Base-by-base conservation (phyloP, 1,140 invertebrate genomes). In the Microplitis mediator region DNA sequence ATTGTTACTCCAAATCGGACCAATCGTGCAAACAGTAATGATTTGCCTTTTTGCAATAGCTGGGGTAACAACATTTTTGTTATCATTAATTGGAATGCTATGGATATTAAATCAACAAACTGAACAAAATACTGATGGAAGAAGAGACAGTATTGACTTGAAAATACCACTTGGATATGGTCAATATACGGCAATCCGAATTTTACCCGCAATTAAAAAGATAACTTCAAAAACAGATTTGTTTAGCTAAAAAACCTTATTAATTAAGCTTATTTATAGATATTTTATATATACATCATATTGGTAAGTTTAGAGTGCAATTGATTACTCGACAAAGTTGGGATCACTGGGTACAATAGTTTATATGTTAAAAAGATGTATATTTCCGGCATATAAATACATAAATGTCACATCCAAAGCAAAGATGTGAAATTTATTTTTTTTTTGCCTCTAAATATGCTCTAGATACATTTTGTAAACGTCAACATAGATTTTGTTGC, bases 91-190 rank as follows among this genome's bases (percentile, higher is more conserved):
- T 0, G 74, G 75, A 0, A 75, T 79, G 3, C 1, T 86, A 0
- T 77, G 81, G 79, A 67, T 82, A 1, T 36, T 85, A 2, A 84
- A 83, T 71, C 83, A 86, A 14, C 76, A 81, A 51, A 70, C 35
- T 35, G 67, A 73, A 6, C 63, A 75, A 23, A 56, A 62, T 71
- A 80, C 54, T 71, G 77, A 50, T 0, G 76, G 77, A 4, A 80
- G 78, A 52, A 77, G 75, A 6, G 84, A 87, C 5, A 85, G 80
- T 56, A 62, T 74, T 0, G 85, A 87, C 61, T 77, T 85, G 4
- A 82, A 79, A 73, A 82, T 87, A 81, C 82, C 86, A 1, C 75
- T 87, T 11, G 82, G 80, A 14, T 85, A 85, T 34, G 81, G 82
- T 1, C 86, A 85, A 60, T 85, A 86, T 61, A 83, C 82, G 13